Conservation (phyloP, 2,113 vertebrate species). For the Scartelaos histophorus region DNA sequence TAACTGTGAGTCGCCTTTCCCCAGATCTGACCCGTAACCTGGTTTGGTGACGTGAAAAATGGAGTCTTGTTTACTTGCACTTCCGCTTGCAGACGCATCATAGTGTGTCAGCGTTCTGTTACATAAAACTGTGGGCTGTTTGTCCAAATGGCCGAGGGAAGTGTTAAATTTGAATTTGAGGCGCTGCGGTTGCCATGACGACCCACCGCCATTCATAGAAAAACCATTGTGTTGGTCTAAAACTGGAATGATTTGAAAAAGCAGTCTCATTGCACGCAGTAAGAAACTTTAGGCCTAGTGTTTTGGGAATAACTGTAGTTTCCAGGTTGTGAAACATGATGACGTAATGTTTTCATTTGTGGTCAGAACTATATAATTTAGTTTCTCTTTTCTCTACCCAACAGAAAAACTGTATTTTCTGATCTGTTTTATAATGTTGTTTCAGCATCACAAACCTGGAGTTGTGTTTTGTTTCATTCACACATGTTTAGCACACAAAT, state of each 20-base stretch:
- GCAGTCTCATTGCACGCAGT: no score
- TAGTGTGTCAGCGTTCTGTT: background rate
- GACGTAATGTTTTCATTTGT: no score
- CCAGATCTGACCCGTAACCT: background rate
- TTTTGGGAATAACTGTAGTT: no score
- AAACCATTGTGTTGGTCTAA: background rate
- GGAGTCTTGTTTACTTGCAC: background rate
- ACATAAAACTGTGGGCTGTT: constrained; percentile 13
- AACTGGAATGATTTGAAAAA: background rate
- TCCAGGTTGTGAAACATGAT: no score
- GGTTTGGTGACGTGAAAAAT: background rate
- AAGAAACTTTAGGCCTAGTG: background rate
- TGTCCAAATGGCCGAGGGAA: background rate
- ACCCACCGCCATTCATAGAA: constrained; percentile 35
- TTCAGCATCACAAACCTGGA: no score
- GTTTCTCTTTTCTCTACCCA: no score
- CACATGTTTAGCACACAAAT: no score
- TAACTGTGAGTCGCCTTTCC: background rate
- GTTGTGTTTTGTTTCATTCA: no score
- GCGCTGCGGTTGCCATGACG: constrained; percentile 36
- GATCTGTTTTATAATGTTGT: no score
- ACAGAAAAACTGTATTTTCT: background rate
- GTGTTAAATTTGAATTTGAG: constrained; percentile 23
- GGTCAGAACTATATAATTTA: no score
- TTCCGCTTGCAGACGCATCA: background rate